Conservation (phyloP, 2,797 vertebrate genomes). For the Danio tinwini region DNA sequence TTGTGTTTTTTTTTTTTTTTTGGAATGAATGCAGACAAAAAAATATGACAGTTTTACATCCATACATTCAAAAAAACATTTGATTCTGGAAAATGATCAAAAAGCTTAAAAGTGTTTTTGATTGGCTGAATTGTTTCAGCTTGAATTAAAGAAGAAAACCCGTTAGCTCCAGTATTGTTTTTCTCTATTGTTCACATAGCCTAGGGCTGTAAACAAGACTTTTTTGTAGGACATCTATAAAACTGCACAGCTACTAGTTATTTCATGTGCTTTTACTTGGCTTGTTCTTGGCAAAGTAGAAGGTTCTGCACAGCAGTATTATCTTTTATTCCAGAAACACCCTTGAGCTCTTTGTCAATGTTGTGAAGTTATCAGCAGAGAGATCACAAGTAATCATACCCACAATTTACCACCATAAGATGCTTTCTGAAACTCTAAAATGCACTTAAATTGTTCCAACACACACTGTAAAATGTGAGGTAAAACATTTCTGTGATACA, state of each 20-base stretch:
- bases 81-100: too few species aligned
- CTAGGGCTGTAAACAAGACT: background rate
- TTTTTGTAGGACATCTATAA: background rate
- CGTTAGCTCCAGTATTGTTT: background rate
- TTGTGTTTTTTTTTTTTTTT: too few species aligned
- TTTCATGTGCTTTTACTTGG: background rate
- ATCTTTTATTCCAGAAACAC: background rate
- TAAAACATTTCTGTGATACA: background rate
- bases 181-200: background rate
- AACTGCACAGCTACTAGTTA: background rate
- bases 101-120: too few species aligned
- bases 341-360: background rate
- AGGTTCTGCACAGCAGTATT: background rate
- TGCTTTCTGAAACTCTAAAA: background rate
- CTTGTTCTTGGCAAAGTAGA: background rate
- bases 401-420: background rate
- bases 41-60: too few species aligned
- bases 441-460: background rate
- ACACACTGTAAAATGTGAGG: background rate
- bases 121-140: too few species aligned
- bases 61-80: too few species aligned
- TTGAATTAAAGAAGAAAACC: background rate
- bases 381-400: slow-evolving; percentile 6
- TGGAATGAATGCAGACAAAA: too few species aligned
- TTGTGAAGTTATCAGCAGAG: background rate